Evolutionary conservation across 92 coral and sea anemone species (phyloP).

Genomic region (Porites divaricata): DNA sequence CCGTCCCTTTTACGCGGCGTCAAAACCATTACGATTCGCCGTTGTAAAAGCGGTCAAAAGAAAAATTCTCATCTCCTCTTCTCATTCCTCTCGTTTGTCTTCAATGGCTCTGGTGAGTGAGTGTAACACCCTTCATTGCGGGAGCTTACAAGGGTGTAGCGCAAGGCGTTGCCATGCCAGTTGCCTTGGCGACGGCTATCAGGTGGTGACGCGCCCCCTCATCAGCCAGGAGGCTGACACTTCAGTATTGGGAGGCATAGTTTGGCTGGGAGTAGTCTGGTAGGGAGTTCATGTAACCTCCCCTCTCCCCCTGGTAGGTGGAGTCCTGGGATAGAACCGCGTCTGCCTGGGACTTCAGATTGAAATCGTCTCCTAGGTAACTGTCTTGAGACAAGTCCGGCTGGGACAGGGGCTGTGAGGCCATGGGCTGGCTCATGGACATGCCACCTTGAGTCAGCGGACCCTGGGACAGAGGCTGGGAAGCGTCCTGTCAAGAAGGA

Average conservation of each 20-base stretch:
- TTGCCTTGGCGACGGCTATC: slow-evolving; percentile 73
- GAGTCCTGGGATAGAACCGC: slow-evolving; percentile 99
- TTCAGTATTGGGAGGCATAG: slow-evolving; percentile 98
- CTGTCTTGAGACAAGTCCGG: slow-evolving; percentile 99
- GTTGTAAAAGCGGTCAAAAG: slow-evolving; percentile 33
- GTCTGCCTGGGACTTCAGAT: slow-evolving; percentile 98
- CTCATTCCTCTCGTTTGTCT: slow-evolving; percentile 24
- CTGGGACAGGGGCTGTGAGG: slow-evolving; percentile 99
- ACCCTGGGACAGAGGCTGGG: slow-evolving; percentile 99
- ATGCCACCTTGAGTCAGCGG: slow-evolving; percentile 99
- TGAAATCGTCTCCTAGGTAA: slow-evolving; percentile 98
- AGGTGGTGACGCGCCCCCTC: slow-evolving; percentile 73
- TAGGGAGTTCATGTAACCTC: slow-evolving; percentile 98
- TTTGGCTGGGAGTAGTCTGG: slow-evolving; percentile 99
- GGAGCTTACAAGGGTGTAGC: slow-evolving; percentile 45
- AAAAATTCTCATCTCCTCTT: slow-evolving; percentile 8
- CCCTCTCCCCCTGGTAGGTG: slow-evolving; percentile 99
- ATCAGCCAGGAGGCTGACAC: slow-evolving; percentile 58
- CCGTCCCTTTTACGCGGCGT: slow-evolving; percentile 3
- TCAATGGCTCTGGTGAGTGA: slow-evolving; percentile 23
- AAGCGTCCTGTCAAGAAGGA: slow-evolving; percentile 79
- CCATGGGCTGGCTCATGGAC: slow-evolving; percentile 99
- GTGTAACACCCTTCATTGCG: slow-evolving; percentile 48
- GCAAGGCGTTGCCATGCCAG: slow-evolving; percentile 51
- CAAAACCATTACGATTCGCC: slow-evolving; percentile 41